A percentile compares a stretch with the other conserved stretches of the same genome.
Conservation (phyloP, 1,140 invertebrate genomes). For the Euura saliciscinereae region DNA sequence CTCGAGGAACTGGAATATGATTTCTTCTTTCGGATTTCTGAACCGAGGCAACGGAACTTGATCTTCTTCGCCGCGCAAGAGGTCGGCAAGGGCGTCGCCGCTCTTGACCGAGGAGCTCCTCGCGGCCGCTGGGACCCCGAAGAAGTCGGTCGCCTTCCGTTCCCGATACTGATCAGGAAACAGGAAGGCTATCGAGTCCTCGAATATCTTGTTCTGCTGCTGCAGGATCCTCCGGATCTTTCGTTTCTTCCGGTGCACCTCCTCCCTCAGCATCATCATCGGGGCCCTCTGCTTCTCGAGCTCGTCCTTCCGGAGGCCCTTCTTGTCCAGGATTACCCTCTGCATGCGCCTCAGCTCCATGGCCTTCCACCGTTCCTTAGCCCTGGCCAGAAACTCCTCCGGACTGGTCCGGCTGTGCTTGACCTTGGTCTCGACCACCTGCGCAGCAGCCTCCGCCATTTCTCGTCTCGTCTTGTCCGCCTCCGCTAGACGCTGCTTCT, state of each 20-base stretch:
- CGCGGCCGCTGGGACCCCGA: not conserved
- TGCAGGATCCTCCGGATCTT: constrained; percentile 39
- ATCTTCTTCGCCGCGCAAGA: not conserved
- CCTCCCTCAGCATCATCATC: constrained; percentile 49
- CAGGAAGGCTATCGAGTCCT: constrained; percentile 36
- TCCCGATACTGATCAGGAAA: constrained; percentile 36
- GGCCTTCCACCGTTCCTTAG: constrained; percentile 45
- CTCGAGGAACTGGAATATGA: constrained; percentile 39
- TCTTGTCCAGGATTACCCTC: constrained; percentile 53
- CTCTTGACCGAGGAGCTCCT: not conserved
- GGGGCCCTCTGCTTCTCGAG: constrained; percentile 53
- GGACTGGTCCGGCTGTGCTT: constrained; percentile 19
- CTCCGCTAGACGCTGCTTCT: constrained; percentile 26
- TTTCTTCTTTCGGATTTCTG: constrained; percentile 32
- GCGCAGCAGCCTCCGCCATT: constrained; percentile 23
- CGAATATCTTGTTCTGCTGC: constrained; percentile 38
- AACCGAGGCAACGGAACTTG: constrained; percentile 9
- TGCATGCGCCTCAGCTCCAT: constrained; percentile 59
- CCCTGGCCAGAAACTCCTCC: constrained; percentile 48
- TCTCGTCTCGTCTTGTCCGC: constrained; percentile 27
- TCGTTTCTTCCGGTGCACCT: constrained; percentile 47
- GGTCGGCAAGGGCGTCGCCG: not conserved
- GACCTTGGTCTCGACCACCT: constrained; percentile 16
- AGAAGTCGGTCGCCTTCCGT: not conserved
- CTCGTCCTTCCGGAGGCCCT: constrained; percentile 56